Evolutionary conservation across 2,888 invertebrate species (phyloP), one percentile per base, ranked within the genome.

Genomic region (Allophyes oxyacanthae): DNA sequence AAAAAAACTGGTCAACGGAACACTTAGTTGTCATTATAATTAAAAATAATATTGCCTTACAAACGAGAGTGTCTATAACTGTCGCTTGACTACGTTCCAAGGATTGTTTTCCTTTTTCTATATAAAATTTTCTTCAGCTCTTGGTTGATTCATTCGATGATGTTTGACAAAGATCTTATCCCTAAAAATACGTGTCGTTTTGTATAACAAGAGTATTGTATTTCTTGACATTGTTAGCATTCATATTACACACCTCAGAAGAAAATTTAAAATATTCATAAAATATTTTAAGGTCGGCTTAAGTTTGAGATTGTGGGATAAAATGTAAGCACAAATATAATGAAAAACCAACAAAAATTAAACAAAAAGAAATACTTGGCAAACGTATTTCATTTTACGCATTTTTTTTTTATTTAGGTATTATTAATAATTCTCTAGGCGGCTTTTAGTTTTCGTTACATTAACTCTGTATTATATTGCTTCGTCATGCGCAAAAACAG

Each of bases 311-410:
- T 25, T 30, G 28, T 33, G 14, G 3, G 25, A 38, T 28, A 25
- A 30, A 44, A 53, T 26, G 15, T 11, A 45, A 40, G 36, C 53
- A 48, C 9, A 26, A 46, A 45, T 20, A 34, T 33, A 61, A 67
- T 64, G 62, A 61, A 67, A 64, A 44, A 54, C 36, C 45, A 64
- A 62, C 63, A 68, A 68, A 62, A 49, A 34, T 34, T 61, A 20
- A 54, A 64, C 6, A 14, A 30, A 45, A 32, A 50, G 20, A 50
- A 61, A 61, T 49, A 32, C 25, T 54, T 54, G n/a, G 10, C 32
- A 40, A 60, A 10, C 11, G 13, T 33, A 44, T 50, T 43, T 13
- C 33, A 43, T 54, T 67, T 49, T 41, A 33, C 25, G 34, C 10
- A 11, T 0, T 38, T 30, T 41, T 13, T 37, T 55, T 58, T 49